A percentile compares a stretch with the other conserved stretches of the same genome.
Evolutionary conservation across 2,113 vertebrate species (phyloP).

Genomic region (Microcebus lehilahytsara): DNA sequence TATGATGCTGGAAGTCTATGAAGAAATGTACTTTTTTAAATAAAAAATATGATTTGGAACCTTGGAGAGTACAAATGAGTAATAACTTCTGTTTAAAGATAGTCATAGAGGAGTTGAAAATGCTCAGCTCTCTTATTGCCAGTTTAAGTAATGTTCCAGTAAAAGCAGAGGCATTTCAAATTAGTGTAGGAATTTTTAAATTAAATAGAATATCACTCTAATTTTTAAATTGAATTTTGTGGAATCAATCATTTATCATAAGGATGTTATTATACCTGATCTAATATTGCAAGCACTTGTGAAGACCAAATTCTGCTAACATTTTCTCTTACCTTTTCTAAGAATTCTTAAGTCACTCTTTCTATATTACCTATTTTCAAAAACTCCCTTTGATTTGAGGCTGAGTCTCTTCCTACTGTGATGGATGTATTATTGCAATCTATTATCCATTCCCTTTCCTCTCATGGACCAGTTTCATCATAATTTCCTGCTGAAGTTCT

Average conservation of each 20-base stretch:
- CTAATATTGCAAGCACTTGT: background rate
- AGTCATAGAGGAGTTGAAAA: conserved; percentile 19
- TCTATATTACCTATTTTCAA: background rate
- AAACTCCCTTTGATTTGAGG: background rate
- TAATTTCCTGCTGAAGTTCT: background rate
- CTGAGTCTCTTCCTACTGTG: background rate
- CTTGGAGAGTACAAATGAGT: conserved; percentile 18
- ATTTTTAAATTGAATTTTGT: conserved; percentile 44
- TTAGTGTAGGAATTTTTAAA: conserved; percentile 15
- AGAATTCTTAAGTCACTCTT: conserved; percentile 5
- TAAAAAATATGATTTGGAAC: conserved; percentile 40
- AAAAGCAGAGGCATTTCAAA: conserved; percentile 28
- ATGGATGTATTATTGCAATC: background rate
- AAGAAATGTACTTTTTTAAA: background rate
- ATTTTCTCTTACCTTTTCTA: background rate
- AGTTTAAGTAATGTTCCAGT: conserved; percentile 41
- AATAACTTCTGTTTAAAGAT: conserved; percentile 50
- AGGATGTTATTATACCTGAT: background rate
- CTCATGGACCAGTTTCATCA: background rate
- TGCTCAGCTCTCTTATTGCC: background rate
- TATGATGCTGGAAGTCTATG: background rate
- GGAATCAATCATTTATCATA: background rate
- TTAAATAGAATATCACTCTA: conserved; percentile 20
- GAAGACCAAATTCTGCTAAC: conserved; percentile 21
- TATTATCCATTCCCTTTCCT: background rate